Evolutionary conservation across 2,888 invertebrate species (phyloP), one percentile per base, ranked within the genome.

Genomic region (Tiliacea citrago): DNA sequence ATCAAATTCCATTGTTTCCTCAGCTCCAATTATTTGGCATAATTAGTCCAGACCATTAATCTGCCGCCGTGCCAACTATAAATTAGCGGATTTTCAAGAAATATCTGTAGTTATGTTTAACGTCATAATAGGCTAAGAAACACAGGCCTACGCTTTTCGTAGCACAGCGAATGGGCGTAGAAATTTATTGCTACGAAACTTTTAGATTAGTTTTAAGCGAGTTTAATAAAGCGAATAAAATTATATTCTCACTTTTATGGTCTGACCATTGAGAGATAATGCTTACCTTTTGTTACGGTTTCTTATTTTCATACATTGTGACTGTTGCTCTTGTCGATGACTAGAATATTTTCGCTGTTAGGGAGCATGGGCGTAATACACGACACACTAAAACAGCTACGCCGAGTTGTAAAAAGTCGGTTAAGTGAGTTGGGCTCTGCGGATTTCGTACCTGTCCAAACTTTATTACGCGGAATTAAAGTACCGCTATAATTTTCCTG

Each of bases 371-470:
- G 61, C 74, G 75, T 68, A 76, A 67, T 62, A 81, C 84, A 86
- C 65, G 77, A 74, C 84, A 73, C 81, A 84, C 70, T 81, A 81
- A 84, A 86, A 75, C 74, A 75, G 73, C 79, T 70, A 76, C 67
- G 79, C 63, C 47, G 77, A 75, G 79, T 77, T 83, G 78, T 85
- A 87, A 85, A 86, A 87, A 85, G 78, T 80, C 77, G 73, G 77
- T 81, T 85, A 78, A 85, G 81, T 85, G 85, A 87, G 77, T 78
- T 77, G 73, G 77, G 83, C 69, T 85, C 75, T 81, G 83, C 72
- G 86, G 86, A 79, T 83, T 87, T 79, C 76, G 78, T 85, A 85
- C 86, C 84, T 87, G 86, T 87, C 86, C 82, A 85, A 86, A 86
- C 86, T 86, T 86, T 87, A 87, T 87, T 87, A 81, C 81, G 73